Evolutionary conservation across 1,140 invertebrate genomes (phyloP), one percentile per base, ranked within the genome.

Genomic region (Drosophila teissieri): DNA sequence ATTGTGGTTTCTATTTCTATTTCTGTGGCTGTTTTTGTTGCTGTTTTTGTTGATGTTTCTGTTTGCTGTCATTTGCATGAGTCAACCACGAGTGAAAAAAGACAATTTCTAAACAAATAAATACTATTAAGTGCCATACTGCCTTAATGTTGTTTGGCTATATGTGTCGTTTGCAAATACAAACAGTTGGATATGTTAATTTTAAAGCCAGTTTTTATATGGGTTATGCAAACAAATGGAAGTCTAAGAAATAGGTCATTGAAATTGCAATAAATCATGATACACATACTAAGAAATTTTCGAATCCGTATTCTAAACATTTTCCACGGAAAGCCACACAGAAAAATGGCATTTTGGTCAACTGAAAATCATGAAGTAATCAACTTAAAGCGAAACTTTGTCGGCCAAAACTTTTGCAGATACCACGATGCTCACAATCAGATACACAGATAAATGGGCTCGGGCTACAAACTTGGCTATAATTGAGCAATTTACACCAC

Each of bases 401-500:
- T 46, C 37, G 12, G 34, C 55, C 19, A 74, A 74, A 85, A 79
- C 56, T 78, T 73, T 70, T n/a, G 51, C 53, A 63, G 63, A 61
- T 56, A 62, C 63, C 12, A 34, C 58, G 65, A 72, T 51, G 19
- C 49, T 36, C 27, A 36, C 49, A 52, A 52, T 52, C 49, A 34
- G 57, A 67, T 67, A 57, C 64, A 57, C 19, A 49, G 49, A 55
- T 67, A 67, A 36, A 58, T 27, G 15, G 22, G 49, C 42, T 17
- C 3, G n/a, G 19, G 63, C 31, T 46, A 55, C 40, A 46, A 76
- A 63, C 73, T 73, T 78, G 84, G 67, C 79, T 73, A 89, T 88
- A 88, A 88, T 88, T 88, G 83, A 88, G 84, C 83, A 88, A 83
- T 88, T 89, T 83, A 73, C 84, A 89, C 84, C 83, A 83, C 76